phyloP scores from a whole-genome alignment of 2,113 vertebrate species.

The Stercorarius parasiticus region DNA sequence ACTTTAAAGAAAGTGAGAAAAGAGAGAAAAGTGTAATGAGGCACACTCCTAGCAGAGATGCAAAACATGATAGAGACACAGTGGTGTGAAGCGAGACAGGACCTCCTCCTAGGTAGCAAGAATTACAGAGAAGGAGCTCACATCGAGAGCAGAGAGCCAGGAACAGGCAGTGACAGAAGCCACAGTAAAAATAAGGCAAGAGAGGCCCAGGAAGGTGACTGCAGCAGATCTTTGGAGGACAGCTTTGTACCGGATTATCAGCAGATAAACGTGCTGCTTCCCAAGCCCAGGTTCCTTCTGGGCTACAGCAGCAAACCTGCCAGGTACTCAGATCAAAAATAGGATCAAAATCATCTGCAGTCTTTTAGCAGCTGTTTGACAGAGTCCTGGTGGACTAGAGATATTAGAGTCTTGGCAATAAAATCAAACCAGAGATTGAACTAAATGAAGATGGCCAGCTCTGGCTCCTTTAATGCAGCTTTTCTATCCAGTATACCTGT shows the following conservation, averaged over 20 bases:
- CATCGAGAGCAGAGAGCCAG: not conserved
- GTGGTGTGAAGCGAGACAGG: not conserved
- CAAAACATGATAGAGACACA: not conserved
- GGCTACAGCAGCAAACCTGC: not conserved
- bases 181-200: not conserved
- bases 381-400: not conserved
- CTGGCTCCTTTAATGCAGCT: not conserved
- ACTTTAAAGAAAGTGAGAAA: not conserved
- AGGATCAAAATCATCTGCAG: not conserved
- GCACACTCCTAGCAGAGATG: not conserved
- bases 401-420: not conserved
- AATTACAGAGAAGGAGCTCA: not conserved
- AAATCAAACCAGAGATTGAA: not conserved
- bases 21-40: not conserved
- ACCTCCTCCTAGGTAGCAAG: not conserved
- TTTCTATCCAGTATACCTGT: not conserved
- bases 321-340: not conserved
- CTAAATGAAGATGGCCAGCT: not conserved
- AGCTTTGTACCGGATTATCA: not conserved
- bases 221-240: not conserved
- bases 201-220: not conserved
- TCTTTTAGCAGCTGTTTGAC: not conserved
- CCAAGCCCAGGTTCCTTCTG: not conserved
- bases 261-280: not conserved
- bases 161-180: not conserved